Evolutionary conservation across 2,113 vertebrate genomes (phyloP), one percentile per base, ranked within the genome.

Genomic region (Boulengeromyrus knoepffleri): DNA sequence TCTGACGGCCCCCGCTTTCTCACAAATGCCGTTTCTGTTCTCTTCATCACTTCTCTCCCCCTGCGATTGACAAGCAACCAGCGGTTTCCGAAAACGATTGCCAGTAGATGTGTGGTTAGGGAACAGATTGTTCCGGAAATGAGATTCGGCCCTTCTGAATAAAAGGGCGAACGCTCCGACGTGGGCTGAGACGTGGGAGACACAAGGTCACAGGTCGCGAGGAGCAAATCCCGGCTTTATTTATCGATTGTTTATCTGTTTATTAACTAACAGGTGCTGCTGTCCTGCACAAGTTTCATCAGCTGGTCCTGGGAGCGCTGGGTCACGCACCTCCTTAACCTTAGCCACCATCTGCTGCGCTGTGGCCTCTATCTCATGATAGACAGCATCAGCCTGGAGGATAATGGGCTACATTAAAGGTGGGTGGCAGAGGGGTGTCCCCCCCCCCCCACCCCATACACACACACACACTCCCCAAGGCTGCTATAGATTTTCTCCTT

Each of bases 401-500:
- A 53, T 53, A 87, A 87, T 87, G 46, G 85, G 49, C 36, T 87
- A 52, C 5, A 52, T n/a, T 50, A 31, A 87, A 52, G 49, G 15
- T 80, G 47, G 86, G 13, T 17, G 87, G 47, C 12, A 27, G 24
- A n/a, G 66, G 13, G 47, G 88, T 27, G 50, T 53, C 66, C 58
- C 85, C 5, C 4, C 58, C 85, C 5, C 4, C 90, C 88, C 91
- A 4, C 3, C 90, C 4, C 15, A 52, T 0, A 52, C 50, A 52
- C 15, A 53, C 50, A 52, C 50, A 52, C 50, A 92, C 91, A 91
- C 94, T 93, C 93, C 94, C 92, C 85, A 91, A 92, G 93, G 92
- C 74, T 92, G 91, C 70, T 93, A 95, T 95, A 92, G 95, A 96
- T 96, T 95, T 95, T 31, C 27, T 90, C 90, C n/a, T 42, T 56